Evolutionary conservation across 2,888 invertebrate genomes (phyloP).

Genomic region (Ametastegia equiseti): DNA sequence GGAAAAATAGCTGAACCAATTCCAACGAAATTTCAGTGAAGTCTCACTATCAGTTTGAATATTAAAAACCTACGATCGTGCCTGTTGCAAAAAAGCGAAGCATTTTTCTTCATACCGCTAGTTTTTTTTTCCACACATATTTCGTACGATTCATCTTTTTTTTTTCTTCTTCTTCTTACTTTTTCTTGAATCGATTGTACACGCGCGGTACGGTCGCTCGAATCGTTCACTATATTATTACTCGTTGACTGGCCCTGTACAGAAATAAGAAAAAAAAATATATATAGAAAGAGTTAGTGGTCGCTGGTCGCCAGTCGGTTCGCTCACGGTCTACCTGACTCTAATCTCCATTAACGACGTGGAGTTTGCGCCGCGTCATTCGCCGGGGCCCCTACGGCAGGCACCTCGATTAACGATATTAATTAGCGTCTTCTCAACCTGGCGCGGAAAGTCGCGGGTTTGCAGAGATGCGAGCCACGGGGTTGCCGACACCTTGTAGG

Average conservation of each 20-base stretch:
- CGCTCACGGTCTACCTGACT: constrained; percentile 41
- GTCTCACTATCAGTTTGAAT: too few relatives aligned
- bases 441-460: too few relatives aligned
- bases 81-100: too few relatives aligned
- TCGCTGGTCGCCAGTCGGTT: not conserved
- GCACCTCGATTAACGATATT: constrained; percentile 42
- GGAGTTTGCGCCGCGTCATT: constrained; percentile 42
- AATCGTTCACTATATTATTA: constrained; percentile 25
- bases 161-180: not conserved
- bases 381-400: not conserved
- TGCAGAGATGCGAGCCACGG: not conserved
- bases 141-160: not conserved
- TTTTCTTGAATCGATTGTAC: too few relatives aligned
- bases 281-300: not conserved
- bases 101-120: too few relatives aligned
- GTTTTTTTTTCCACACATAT: not conserved
- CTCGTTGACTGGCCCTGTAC: not conserved
- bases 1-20: too few relatives aligned
- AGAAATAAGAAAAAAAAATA: not conserved
- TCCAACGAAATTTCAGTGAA: too few relatives aligned
- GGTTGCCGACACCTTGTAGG: not conserved
- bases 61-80: too few relatives aligned
- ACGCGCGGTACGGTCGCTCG: not conserved
- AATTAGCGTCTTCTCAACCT: constrained; percentile 26
- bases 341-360: constrained; percentile 45